Percentiles rank a stretch among this genome's conserved stretches.
These are phyloP conservation scores for Pelosia muscerda DNA, from an alignment of 2,888 invertebrate species.

Conservation along the genomic window DNA sequence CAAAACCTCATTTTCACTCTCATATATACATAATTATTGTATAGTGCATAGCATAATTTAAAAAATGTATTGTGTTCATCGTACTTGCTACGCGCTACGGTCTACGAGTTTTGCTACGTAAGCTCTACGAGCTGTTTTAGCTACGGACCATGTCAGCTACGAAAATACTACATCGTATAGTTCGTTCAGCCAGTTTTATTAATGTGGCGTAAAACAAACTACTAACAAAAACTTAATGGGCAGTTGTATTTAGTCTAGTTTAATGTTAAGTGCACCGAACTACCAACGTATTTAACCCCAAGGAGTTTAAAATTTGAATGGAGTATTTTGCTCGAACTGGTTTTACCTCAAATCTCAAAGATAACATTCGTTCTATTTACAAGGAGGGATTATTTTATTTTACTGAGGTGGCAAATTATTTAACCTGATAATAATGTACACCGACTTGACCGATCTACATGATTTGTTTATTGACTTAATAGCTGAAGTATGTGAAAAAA, in stretches of 20 bases:
- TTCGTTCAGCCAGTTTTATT: background rate
- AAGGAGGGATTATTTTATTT: too few relatives aligned
- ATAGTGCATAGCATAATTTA: constrained; percentile 2
- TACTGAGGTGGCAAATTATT: too few relatives aligned
- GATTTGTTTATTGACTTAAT: too few relatives aligned
- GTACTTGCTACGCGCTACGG: constrained; percentile 28
- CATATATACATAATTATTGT: background rate
- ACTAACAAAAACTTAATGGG: background rate
- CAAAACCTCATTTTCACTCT: background rate
- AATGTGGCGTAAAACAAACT: background rate
- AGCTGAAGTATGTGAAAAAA: background rate
- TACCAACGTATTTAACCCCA: background rate
- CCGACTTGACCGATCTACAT: too few relatives aligned
- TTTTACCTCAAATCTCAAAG: too few relatives aligned
- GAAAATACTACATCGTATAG: background rate
- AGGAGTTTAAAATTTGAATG: too few relatives aligned
- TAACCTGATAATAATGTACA: too few relatives aligned
- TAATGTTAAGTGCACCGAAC: background rate
- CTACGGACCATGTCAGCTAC: background rate
- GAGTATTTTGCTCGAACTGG: too few relatives aligned
- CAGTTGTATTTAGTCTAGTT: background rate
- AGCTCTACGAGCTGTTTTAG: constrained; percentile 10
- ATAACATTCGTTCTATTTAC: too few relatives aligned
- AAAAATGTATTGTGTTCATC: constrained; percentile 8
- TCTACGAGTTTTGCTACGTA: constrained; percentile 38